Evolutionary conservation across 2,113 vertebrate genomes (phyloP).

Genomic region (Tyrannus savana): DNA sequence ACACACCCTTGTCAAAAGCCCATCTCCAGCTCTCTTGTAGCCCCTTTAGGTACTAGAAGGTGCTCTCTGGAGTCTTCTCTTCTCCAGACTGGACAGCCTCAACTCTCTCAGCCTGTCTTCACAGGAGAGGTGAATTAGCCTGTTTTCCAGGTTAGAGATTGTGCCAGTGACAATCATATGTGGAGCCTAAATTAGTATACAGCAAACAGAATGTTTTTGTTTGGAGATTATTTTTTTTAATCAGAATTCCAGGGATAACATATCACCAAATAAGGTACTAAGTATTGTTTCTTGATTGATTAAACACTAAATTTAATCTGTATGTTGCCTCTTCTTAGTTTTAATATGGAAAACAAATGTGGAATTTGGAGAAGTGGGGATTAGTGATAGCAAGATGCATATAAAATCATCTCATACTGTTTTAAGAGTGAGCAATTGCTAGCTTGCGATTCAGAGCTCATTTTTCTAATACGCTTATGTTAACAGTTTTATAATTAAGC

Average conservation of each 20-base stretch:
- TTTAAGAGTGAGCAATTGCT: not conserved
- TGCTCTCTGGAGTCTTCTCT: not conserved
- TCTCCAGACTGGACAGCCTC: not conserved
- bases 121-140: not conserved
- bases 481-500: constrained; percentile 50
- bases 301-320: not conserved
- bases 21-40: not conserved
- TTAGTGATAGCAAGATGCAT: constrained; percentile 6
- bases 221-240: not conserved
- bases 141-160: not conserved
- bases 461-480: constrained; percentile 23
- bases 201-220: not conserved
- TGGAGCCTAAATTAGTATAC: not conserved
- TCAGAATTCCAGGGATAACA: not conserved
- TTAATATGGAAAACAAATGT: not conserved
- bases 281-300: not conserved
- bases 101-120: not conserved
- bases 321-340: not conserved
- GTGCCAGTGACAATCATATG: not conserved
- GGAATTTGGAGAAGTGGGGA: not conserved
- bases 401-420: not conserved
- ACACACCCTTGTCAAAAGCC: not conserved
- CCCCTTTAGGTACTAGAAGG: not conserved
- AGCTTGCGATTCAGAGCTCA: not conserved
- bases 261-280: not conserved